Evolutionary conservation across 2,888 invertebrate species (phyloP).

Genomic region (Chironomus tentans): DNA sequence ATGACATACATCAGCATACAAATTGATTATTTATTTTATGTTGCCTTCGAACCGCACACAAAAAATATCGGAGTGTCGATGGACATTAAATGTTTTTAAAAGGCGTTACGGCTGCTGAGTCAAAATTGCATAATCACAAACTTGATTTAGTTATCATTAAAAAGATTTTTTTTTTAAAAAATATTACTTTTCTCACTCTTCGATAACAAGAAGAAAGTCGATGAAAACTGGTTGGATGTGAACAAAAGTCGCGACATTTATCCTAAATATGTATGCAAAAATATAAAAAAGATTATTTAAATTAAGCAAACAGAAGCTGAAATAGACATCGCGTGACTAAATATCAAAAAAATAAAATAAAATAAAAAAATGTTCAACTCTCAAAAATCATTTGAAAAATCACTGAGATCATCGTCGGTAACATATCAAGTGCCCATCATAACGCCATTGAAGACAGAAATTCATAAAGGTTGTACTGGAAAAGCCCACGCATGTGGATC

Average conservation of each 20-base stretch:
- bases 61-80: neutral
- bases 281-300: neutral
- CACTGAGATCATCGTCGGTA: conserved; percentile 36
- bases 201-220: neutral
- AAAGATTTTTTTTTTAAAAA: too few species aligned
- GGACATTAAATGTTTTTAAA: neutral
- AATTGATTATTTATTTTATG: neutral
- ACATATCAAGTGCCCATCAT: conserved; percentile 30
- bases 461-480: conserved; percentile 65
- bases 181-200: neutral
- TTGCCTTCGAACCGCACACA: neutral
- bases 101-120: neutral
- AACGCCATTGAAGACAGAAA: conserved; percentile 35
- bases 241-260: neutral
- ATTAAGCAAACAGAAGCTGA: neutral
- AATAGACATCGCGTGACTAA: neutral
- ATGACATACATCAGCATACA: too few species aligned
- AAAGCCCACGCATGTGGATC: conserved; percentile 64
- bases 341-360: too few species aligned
- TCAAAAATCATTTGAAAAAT: conserved; percentile 40
- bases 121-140: neutral
- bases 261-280: too few species aligned
- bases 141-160: neutral
- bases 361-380: conserved; percentile 36
- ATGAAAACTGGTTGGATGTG: neutral